Conservation (phyloP, 2,888 invertebrate genomes). For the Atrina japonica region DNA sequence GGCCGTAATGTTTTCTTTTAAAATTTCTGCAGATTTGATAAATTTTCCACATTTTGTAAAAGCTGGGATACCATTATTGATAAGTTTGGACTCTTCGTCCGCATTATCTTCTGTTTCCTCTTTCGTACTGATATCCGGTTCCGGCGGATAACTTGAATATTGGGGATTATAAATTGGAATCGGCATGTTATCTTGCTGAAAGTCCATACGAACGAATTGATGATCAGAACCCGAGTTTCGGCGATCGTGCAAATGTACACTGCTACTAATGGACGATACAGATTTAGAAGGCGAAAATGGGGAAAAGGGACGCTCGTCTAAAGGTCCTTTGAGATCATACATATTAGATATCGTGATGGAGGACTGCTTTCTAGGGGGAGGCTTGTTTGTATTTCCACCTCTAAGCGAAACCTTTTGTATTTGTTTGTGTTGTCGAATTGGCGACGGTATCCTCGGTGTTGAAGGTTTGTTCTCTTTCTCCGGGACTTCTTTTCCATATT, state of each 20-base stretch:
- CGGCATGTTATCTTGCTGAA: conserved; percentile 4
- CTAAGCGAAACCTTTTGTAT: conserved; percentile 3
- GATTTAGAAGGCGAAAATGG: conserved; percentile 14
- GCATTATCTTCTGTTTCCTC: not conserved
- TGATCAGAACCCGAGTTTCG: conserved; percentile 2
- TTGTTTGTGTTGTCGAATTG: conserved; percentile 6
- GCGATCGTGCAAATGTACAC: not conserved
- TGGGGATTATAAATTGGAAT: conserved; percentile 22
- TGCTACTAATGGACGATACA: conserved; percentile 6
- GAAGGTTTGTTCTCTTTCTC: too few species aligned
- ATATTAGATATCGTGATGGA: conserved; percentile 14
- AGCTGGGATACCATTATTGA: conserved; percentile 18
- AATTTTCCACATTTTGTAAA: conserved; percentile 15
- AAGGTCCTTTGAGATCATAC: conserved; percentile 12
- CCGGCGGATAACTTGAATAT: not conserved
- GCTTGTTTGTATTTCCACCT: not conserved
- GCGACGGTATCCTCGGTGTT: too few species aligned
- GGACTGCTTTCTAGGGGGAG: not conserved
- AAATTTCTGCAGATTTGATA: conserved; percentile 7
- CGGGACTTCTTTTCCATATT: too few species aligned
- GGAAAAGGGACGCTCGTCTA: conserved; percentile 11
- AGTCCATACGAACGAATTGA: conserved; percentile 18
- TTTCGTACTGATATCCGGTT: not conserved
- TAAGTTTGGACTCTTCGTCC: not conserved
- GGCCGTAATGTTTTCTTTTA: not conserved